Percentiles rank a stretch among this genome's conserved stretches.
phyloP scores from a whole-genome alignment of 2,797 vertebrate genomes.

The Micropoecilia bifurca region DNA sequence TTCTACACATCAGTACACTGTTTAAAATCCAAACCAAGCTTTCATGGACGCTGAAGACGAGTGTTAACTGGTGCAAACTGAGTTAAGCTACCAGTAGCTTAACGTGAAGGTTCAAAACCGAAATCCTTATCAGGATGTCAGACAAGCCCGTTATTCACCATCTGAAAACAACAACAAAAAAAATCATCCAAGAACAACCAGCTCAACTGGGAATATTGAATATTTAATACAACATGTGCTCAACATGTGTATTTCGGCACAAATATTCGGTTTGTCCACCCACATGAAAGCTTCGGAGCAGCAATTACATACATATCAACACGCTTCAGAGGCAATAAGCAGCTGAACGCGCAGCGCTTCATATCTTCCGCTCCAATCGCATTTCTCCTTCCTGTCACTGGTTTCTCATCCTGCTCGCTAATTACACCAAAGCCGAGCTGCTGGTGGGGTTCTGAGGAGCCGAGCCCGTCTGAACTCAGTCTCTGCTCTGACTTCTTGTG shows the following conservation, averaged over 20 bases:
- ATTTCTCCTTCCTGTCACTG: constrained; percentile 69
- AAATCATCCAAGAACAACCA: constrained; percentile 34
- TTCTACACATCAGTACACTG: constrained; percentile 41
- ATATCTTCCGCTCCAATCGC: constrained; percentile 70
- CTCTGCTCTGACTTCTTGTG: constrained; percentile 66
- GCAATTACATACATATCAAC: constrained; percentile 79
- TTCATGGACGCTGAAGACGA: constrained; percentile 40
- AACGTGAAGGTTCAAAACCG: constrained; percentile 20
- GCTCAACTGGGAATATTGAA: constrained; percentile 46
- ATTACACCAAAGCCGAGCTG: constrained; percentile 57
- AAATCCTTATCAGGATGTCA: constrained; percentile 47
- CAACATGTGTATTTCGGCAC: constrained; percentile 63
- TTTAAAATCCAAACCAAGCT: constrained; percentile 59
- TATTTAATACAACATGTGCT: constrained; percentile 68
- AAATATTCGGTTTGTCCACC: constrained; percentile 47
- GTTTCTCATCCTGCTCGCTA: constrained; percentile 71
- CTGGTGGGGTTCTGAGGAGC: constrained; percentile 51
- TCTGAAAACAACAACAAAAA: constrained; percentile 25
- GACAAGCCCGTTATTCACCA: constrained; percentile 33
- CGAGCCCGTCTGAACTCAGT: constrained; percentile 67
- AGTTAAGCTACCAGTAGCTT: constrained; percentile 16
- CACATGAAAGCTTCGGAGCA: constrained; percentile 68
- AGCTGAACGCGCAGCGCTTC: constrained; percentile 46
- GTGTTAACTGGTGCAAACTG: constrained; percentile 43
- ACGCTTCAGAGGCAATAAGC: constrained; percentile 70